These are phyloP conservation scores for Habroteleia sp. DNA, from an alignment of 2,888 invertebrate genomes.

Conservation along the genomic window DNA sequence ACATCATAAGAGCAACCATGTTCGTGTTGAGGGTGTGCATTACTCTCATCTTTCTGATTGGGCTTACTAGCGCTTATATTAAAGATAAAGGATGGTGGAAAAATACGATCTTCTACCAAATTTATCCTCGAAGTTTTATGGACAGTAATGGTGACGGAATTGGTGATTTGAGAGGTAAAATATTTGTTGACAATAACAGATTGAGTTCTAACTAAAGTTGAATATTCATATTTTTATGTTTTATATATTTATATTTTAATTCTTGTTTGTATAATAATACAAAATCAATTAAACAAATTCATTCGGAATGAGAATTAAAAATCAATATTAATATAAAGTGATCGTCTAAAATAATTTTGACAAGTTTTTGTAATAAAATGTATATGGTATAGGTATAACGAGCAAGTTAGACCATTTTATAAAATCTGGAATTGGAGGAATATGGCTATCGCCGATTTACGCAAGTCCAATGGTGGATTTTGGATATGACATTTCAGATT, in stretches of 20 bases:
- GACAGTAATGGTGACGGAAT: conserved; percentile 73
- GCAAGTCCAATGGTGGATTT: conserved; percentile 92
- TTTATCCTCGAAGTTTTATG: conserved; percentile 76
- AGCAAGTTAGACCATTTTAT: conserved; percentile 83
- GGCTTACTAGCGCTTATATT: conserved; percentile 67
- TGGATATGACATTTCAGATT: conserved; percentile 93
- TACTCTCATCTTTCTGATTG: conserved; percentile 64
- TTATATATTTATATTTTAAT: background rate
- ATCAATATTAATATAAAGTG: no score
- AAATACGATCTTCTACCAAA: conserved; percentile 75
- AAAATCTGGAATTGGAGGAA: conserved; percentile 83
- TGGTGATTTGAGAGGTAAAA: conserved; percentile 75
- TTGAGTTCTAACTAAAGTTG: no score
- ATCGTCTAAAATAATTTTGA: no score
- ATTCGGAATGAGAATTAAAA: no score
- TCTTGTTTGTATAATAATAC: no score
- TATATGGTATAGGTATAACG: conserved; percentile 25
- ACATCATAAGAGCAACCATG: conserved; percentile 62
- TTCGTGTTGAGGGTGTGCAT: conserved; percentile 36
- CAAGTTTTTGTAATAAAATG: background rate
- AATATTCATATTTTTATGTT: background rate
- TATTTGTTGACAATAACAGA: no score
- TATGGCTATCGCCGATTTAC: conserved; percentile 94
- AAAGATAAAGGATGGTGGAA: conserved; percentile 75
- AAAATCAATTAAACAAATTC: no score